Base-by-base conservation (phyloP, 64 coral and sea anemone species). In the Cladopsammia gracilis region DNA sequence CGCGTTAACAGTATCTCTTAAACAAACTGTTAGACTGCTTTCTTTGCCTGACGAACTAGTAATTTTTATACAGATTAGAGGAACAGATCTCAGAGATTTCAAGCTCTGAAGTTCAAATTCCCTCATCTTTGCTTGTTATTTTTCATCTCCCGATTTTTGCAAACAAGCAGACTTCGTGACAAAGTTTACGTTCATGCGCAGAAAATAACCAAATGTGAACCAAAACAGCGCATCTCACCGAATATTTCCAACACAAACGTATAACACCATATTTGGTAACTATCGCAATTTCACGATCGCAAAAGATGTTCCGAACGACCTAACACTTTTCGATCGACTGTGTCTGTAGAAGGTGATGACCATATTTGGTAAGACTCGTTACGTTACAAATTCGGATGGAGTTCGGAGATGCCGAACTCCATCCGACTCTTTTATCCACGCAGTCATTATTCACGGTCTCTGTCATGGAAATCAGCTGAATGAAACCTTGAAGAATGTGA, bases 91-190 rank as follows among this genome's bases (percentile, higher is more conserved):
- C 15, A 94, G 82, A 8, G 92, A 91, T 89, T 94, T 97, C 23
- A 97, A 94, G 82, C 79, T 92, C 82, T 97, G 96, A 88, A 97
- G 88, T 85, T 97, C 96, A 77, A 97, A 82, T 78, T 97, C 96
- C 79, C 96, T 97, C 96, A 97, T 97, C 71, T 67, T 97, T 46
- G 43, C 43, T 23, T n/a, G 62, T 84, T 67, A 7, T 84, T 47
- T 47, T 67, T 65, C 62, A 84, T 84, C 44, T 48, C 80, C 19
- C 22, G 59, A 20, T 65, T 77, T 77, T 82, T 82, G 78, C 58
- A 84, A 84, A 66, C 64, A 59, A 84, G 52, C 11, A 68, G 61
- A 84, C 13, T 84, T 67, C 80, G 62, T 84, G 61, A 67, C 80
- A 48, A 13, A 50, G 78, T 66, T 77, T 64, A 67, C 80, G 43